These are phyloP conservation scores for Caenorhabditis elegans DNA, from an alignment of 1,140 invertebrate species.

Conservation along the genomic window DNA sequence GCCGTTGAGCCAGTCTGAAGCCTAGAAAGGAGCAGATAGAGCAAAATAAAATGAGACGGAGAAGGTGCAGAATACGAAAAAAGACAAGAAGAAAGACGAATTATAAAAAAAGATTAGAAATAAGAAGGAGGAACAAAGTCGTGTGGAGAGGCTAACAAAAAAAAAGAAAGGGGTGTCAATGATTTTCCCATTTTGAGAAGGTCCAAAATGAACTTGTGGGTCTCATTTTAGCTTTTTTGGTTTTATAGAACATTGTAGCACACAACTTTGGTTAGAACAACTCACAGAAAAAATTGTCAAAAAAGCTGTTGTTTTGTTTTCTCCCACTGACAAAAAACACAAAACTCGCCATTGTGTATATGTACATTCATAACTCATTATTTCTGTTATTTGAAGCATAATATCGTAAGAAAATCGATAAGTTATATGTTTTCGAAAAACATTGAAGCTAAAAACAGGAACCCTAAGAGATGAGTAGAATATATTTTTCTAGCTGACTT, in stretches of 20 bases:
- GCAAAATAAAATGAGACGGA: not conserved
- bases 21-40: constrained; percentile 9
- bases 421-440: too few species aligned
- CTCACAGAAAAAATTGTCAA: too few species aligned
- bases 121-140: not conserved
- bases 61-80: not conserved
- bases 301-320: constrained; percentile 5
- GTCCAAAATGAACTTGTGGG: too few species aligned
- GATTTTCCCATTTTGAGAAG: not conserved
- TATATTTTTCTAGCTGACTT: too few species aligned
- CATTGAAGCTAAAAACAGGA: too few species aligned
- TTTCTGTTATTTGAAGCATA: not conserved
- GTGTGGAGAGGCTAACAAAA: too few species aligned
- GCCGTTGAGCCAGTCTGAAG: not conserved
- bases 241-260: too few species aligned
- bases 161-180: not conserved
- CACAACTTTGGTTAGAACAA: too few species aligned
- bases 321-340: not conserved
- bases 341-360: not conserved
- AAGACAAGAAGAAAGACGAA: not conserved
- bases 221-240: too few species aligned
- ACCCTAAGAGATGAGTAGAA: too few species aligned
- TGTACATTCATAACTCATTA: constrained; percentile 26
- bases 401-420: too few species aligned
- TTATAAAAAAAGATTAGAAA: constrained; percentile 16